These are phyloP conservation scores for Hirtodrosophila cameraria DNA, from an alignment of 2,888 invertebrate genomes.

Conservation along the genomic window DNA sequence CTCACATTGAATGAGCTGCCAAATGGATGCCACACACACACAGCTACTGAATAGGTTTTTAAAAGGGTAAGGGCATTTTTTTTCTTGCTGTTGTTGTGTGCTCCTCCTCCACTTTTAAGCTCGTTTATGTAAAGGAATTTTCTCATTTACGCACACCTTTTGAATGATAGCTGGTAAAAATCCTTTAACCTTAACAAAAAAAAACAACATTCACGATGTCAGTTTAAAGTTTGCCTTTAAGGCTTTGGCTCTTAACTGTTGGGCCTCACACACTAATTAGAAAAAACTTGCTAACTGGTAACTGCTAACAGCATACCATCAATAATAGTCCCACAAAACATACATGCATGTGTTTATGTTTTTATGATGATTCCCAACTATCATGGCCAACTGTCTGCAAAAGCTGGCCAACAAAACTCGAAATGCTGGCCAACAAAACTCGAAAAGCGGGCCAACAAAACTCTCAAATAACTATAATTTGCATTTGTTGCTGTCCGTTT, in stretches of 20 bases:
- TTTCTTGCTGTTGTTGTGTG: too few relatives aligned
- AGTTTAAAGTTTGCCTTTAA: neutral
- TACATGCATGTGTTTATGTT: too few relatives aligned
- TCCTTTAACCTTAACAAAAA: conserved; percentile 21
- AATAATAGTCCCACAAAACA: conserved; percentile 18
- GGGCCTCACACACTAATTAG: conserved; percentile 37
- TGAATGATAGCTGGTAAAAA: conserved; percentile 42
- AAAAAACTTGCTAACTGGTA: too few relatives aligned
- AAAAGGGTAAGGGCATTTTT: neutral
- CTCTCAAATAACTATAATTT: conserved; percentile 36
- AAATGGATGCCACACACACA: conserved; percentile 1
- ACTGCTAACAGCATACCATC: conserved; percentile 2
- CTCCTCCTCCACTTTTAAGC: too few relatives aligned
- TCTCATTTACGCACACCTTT: conserved; percentile 61
- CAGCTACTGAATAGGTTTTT: conserved; percentile 24
- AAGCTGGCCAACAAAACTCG: conserved; percentile 32
- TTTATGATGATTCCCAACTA: too few relatives aligned
- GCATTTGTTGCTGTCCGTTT: conserved; percentile 49
- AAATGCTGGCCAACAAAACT: conserved; percentile 33
- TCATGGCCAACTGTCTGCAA: too few relatives aligned
- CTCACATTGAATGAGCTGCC: conserved; percentile 29
- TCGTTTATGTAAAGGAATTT: conserved; percentile 46
- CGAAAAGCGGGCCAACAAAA: neutral
- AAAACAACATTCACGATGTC: conserved; percentile 26
- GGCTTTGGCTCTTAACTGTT: neutral